These are phyloP conservation scores for Stenurella melanura DNA, from an alignment of 2,888 invertebrate genomes.

Conservation along the genomic window DNA sequence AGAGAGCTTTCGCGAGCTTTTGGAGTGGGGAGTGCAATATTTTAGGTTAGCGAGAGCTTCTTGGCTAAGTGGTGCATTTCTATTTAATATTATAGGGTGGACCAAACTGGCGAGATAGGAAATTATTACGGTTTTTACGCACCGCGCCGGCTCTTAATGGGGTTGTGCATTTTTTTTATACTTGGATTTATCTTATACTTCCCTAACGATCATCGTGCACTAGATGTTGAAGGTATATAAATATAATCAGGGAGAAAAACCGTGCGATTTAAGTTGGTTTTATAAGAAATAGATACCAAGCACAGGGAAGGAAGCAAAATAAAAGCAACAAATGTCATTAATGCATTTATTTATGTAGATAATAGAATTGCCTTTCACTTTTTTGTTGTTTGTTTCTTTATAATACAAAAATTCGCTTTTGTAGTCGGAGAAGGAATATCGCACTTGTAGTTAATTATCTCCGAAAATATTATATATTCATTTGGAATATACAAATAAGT, in stretches of 20 bases:
- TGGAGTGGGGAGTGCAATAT: slow-evolving; percentile 47
- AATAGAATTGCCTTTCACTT: no score
- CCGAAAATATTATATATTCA: no score
- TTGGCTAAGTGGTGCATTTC: slow-evolving; percentile 54
- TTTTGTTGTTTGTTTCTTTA: no score
- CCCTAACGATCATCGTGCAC: background rate
- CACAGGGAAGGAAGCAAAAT: no score
- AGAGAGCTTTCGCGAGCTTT: slow-evolving; percentile 51
- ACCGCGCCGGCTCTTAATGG: background rate
- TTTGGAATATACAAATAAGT: no score
- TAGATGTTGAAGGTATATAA: background rate
- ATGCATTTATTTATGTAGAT: no score
- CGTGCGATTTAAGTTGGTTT: background rate
- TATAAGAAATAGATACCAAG: no score
- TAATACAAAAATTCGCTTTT: no score
- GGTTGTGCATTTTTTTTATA: background rate
- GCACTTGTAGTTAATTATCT: no score
- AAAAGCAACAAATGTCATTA: no score
- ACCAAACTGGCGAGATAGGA: slow-evolving; percentile 19
- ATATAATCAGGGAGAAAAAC: background rate
- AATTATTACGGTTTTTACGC: slow-evolving; percentile 10
- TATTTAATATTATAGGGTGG: slow-evolving; percentile 41
- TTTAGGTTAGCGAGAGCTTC: slow-evolving; percentile 52
- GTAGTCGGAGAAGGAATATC: no score
- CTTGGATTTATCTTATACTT: background rate